Conservation (phyloP, 2,113 vertebrate species). For the Orcinus orca region DNA sequence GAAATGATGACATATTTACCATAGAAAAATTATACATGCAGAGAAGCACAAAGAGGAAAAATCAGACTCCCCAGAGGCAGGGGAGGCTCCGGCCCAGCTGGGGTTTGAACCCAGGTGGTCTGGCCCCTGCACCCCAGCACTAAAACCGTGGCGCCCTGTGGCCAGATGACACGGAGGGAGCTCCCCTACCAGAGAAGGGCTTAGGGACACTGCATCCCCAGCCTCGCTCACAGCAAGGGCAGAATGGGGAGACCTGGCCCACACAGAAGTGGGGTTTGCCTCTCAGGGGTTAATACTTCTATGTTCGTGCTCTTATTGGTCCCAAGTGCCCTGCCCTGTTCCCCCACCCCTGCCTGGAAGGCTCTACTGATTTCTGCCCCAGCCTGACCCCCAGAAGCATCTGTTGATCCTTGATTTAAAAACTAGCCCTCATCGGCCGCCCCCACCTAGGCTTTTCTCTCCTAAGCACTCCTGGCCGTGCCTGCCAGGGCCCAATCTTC, state of each 20-base stretch:
- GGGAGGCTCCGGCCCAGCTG: neutral
- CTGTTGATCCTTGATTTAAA: neutral
- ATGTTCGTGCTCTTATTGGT: fast-evolving
- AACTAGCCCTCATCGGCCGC: neutral
- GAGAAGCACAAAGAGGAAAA: neutral
- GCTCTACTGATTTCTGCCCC: neutral
- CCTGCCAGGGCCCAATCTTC: neutral
- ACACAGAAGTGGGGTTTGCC: neutral
- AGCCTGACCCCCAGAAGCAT: neutral
- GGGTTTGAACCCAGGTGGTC: neutral
- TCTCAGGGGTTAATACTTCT: neutral
- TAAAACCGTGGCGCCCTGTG: neutral
- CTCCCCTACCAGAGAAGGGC: neutral
- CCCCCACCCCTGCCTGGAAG: neutral
- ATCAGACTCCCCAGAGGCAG: too few species aligned
- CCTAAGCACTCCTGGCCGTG: neutral
- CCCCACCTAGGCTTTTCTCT: too few species aligned
- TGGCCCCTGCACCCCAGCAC: neutral
- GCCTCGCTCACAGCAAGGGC: neutral
- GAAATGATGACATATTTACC: neutral
- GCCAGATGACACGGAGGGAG: neutral
- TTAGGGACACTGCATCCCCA: neutral
- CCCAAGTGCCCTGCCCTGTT: too few species aligned
- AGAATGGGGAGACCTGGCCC: neutral
- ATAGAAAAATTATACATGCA: neutral